Evolutionary conservation across 2,113 vertebrate species (phyloP), one percentile per base, ranked within the genome.

Genomic region (Canis aureus): DNA sequence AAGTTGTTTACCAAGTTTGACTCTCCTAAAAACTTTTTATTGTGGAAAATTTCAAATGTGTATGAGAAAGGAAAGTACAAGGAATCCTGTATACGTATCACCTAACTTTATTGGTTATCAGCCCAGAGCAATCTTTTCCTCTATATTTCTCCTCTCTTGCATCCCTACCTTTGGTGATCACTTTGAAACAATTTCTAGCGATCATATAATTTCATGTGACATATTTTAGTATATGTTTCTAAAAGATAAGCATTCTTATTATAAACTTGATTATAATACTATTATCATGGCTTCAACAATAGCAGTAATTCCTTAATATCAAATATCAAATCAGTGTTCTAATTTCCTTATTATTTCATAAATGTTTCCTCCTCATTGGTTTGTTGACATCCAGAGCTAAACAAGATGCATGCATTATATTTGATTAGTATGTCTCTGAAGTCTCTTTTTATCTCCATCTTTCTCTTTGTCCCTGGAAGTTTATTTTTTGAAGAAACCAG

Each of bases 401-500:
- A 78, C n/a, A 82, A 62, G 35, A 82, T 55, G 19, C 53, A 32
- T 9, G n/a, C 0, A 0, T 80, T 92, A 22, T 78, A 3, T 86
- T 96, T 80, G 29, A 20, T 84, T 95, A 86, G 19, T 88, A 27
- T 55, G 9, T 97, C 43, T 92, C 20, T 89, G 71, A 60, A 66
- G 32, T 93, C 27, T 93, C 66, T 91, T 1, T 91, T 71, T 73
- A 60, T 84, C 27, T 76, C 2, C 8, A 22, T 57, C 55, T 27
- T 88, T 51, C 17, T 17, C 22, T 57, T 12, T 22, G 19, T n/a
- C 11, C 22, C 49, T 60, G 10, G 19, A 23, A n/a, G 17, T 74
- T 97, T 49, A 35, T 93, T 93, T 97, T 71, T 25, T 91, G 64
- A 94, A 83, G 84, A 98, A 92, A 27, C 35, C 32, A 71, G 32